Evolutionary conservation across 2,797 vertebrate species (phyloP).

Genomic region (Galaxias olidus): DNA sequence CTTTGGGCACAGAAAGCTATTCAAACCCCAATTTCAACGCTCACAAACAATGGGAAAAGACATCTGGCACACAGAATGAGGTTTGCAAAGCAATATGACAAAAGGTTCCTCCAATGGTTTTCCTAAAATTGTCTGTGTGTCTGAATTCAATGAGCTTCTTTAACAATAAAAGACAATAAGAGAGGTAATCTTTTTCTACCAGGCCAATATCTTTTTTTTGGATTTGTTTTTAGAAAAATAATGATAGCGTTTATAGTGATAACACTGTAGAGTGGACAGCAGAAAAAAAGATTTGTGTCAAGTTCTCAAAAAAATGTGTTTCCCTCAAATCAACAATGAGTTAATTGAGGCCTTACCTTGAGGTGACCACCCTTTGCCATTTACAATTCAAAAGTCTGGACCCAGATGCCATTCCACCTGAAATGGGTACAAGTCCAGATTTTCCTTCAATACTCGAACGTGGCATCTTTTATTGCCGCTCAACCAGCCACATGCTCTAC

Average conservation of each 20-base stretch:
- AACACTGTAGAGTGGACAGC: background rate
- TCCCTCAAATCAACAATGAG: too few species aligned
- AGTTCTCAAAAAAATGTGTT: too few species aligned
- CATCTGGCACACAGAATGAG: conserved; percentile 31
- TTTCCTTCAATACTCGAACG: conserved; percentile 2
- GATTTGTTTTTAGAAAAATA: conserved; percentile 9
- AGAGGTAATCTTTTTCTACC: conserved; percentile 23
- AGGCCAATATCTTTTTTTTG: conserved; percentile 16
- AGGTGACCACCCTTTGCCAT: too few species aligned
- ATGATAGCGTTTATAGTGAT: conserved; percentile 4
- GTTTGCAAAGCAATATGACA: conserved; percentile 29
- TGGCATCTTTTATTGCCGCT: too few species aligned
- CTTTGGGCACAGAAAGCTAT: conserved; percentile 46
- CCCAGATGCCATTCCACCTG: conserved; percentile 9
- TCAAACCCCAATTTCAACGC: conserved; percentile 47
- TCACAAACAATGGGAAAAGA: conserved; percentile 49
- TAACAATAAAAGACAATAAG: conserved; percentile 16
- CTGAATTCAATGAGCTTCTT: conserved; percentile 5
- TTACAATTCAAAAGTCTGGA: conserved; percentile 12
- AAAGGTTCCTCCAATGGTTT: conserved; percentile 24
- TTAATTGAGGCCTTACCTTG: too few species aligned
- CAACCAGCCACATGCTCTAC: too few species aligned
- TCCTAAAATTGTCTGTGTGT: conserved; percentile 15
- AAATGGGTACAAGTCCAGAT: conserved; percentile 13
- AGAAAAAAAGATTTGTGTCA: background rate